Percentiles rank a stretch among this genome's conserved stretches.
Evolutionary conservation across 2,888 invertebrate genomes (phyloP).

Genomic region (Nomada goodeniana): DNA sequence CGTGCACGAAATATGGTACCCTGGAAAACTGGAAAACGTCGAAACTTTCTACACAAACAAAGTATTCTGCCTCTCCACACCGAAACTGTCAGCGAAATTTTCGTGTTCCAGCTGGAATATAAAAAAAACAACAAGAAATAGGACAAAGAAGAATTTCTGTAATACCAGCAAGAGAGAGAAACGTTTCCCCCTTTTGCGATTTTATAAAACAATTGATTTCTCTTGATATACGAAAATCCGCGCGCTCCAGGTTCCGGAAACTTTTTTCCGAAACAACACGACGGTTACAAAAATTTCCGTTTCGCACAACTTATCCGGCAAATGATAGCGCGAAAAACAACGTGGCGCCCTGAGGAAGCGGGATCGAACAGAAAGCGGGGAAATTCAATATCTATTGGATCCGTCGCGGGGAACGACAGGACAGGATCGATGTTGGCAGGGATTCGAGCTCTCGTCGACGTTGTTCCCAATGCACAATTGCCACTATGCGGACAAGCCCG

Average conservation of each 20-base stretch:
- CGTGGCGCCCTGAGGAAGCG: constrained; percentile 42
- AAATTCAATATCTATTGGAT: constrained; percentile 64
- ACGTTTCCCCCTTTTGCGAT: not conserved
- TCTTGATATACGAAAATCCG: not conserved
- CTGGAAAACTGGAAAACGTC: not conserved
- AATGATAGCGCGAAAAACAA: constrained; percentile 5
- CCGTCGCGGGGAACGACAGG: constrained; percentile 51
- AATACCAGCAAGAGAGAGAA: not conserved
- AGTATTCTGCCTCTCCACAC: not conserved
- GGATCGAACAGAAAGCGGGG: constrained; percentile 25
- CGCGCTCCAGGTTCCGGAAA: too few species aligned
- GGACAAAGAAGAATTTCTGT: too few species aligned
- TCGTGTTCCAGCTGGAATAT: not conserved
- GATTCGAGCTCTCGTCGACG: constrained; percentile 55
- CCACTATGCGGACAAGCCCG: constrained; percentile 20
- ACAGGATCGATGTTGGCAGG: constrained; percentile 62
- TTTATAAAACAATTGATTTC: not conserved
- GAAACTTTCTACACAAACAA: not conserved
- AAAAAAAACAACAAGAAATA: not conserved
- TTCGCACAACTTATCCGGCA: not conserved
- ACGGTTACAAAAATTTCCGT: too few species aligned
- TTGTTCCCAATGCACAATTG: constrained; percentile 47
- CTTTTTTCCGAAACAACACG: too few species aligned
- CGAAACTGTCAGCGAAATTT: not conserved
- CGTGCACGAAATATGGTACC: not conserved